Conservation (phyloP, 2,113 vertebrate species). For the Calidris pygmaea region DNA sequence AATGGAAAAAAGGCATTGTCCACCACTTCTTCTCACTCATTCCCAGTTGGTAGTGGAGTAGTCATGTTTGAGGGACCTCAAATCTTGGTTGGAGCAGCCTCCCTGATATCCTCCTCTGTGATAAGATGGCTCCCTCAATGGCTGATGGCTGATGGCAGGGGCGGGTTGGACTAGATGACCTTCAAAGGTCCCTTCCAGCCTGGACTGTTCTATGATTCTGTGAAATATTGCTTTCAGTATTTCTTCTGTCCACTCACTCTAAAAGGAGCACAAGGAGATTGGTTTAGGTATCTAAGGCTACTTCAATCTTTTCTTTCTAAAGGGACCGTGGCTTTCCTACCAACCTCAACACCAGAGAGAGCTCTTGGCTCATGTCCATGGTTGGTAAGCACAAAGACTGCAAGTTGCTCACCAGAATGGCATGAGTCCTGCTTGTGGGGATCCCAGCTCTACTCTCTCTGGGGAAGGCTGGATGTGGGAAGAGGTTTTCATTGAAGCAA, state of each 20-base stretch:
- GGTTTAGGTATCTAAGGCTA: background rate
- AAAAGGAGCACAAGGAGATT: background rate
- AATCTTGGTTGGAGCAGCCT: background rate
- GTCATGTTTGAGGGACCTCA: background rate
- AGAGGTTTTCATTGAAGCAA: background rate
- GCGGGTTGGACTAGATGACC: background rate
- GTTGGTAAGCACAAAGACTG: background rate
- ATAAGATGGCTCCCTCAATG: background rate
- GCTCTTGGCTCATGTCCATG: background rate
- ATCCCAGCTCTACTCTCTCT: background rate
- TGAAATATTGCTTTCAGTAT: background rate
- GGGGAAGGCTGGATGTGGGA: background rate
- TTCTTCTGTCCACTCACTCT: background rate
- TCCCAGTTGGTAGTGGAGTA: background rate
- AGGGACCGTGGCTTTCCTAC: background rate
- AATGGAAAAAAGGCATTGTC: background rate
- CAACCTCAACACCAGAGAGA: background rate
- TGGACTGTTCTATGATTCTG: background rate
- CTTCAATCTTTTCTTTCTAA: background rate
- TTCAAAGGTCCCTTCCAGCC: background rate
- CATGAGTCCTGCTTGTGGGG: background rate
- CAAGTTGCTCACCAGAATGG: background rate
- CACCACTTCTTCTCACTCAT: background rate
- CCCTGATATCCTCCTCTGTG: background rate
- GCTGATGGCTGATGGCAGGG: too few relatives aligned